phyloP scores from a whole-genome alignment of 1,140 invertebrate species.

The Bradysia coprophila region DNA sequence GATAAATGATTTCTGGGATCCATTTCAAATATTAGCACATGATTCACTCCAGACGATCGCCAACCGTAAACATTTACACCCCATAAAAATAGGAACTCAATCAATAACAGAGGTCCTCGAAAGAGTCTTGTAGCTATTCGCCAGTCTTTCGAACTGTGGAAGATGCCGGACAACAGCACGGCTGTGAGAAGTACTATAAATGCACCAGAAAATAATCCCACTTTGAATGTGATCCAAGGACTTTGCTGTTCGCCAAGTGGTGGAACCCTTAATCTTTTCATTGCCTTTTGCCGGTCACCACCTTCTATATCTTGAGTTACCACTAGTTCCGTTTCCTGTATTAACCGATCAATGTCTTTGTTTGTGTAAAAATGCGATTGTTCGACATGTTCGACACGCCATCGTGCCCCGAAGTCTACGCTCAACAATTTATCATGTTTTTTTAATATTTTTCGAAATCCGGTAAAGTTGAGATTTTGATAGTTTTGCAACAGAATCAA shows the following conservation, averaged over 20 bases:
- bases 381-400: slow-evolving; percentile 66
- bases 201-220: slow-evolving; percentile 64
- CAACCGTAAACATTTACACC: slow-evolving; percentile 82
- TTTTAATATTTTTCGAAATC: slow-evolving; percentile 84
- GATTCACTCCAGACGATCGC: slow-evolving; percentile 64
- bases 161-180: slow-evolving; percentile 48
- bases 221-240: slow-evolving; percentile 70
- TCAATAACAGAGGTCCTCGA: slow-evolving; percentile 61
- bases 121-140: slow-evolving; percentile 47
- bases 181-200: slow-evolving; percentile 60
- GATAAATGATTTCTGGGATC: slow-evolving; percentile 76
- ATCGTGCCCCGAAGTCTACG: slow-evolving; percentile 40
- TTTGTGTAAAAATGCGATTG: slow-evolving; percentile 67
- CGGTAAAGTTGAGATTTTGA: slow-evolving; percentile 74
- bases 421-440: slow-evolving; percentile 74
- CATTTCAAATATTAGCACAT: slow-evolving; percentile 85
- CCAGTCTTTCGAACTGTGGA: slow-evolving; percentile 22
- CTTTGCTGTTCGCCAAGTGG: slow-evolving; percentile 67
- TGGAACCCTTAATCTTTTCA: slow-evolving; percentile 74
- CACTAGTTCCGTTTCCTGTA: slow-evolving; percentile 60
- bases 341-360: slow-evolving; percentile 73
- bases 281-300: slow-evolving; percentile 65
- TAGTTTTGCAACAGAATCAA: slow-evolving; percentile 59
- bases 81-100: slow-evolving; percentile 69
- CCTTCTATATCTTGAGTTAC: slow-evolving; percentile 71